These are phyloP conservation scores for Lophius piscatorius DNA, from an alignment of 2,113 vertebrate species.

Conservation along the genomic window DNA sequence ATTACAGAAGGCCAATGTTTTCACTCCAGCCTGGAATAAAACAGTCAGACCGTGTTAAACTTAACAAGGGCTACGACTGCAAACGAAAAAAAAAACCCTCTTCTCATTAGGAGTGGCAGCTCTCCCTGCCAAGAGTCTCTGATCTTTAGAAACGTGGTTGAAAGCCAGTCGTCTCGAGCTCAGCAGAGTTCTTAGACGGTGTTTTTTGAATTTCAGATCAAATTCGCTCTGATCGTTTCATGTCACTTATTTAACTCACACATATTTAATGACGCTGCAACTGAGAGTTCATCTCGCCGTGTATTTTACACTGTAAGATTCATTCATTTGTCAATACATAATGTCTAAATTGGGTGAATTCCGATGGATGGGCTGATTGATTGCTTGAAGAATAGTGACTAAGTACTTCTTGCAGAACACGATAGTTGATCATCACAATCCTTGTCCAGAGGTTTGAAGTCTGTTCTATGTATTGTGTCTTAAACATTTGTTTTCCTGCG, in stretches of 20 bases:
- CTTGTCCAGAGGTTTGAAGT: no score
- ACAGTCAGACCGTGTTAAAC: slow-evolving; percentile 11
- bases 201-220: slow-evolving; percentile 9
- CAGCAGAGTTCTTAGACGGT: slow-evolving; percentile 6
- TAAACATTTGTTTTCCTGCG: background rate
- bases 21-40: background rate
- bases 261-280: no score
- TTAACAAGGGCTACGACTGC: slow-evolving; percentile 1
- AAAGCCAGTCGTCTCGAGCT: background rate
- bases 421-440: no score
- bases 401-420: no score
- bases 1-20: background rate
- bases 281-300: no score
- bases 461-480: background rate
- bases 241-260: no score
- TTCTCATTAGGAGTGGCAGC: background rate
- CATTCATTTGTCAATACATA: no score
- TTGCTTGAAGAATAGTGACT: no score
- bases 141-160: slow-evolving; percentile 15
- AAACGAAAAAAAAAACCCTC: slow-evolving; percentile 18
- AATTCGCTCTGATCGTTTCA: no score
- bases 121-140: background rate
- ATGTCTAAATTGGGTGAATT: no score
- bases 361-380: no score
- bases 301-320: no score